Evolutionary conservation across 2,113 vertebrate species (phyloP).

Genomic region (Lasiurus borealis): DNA sequence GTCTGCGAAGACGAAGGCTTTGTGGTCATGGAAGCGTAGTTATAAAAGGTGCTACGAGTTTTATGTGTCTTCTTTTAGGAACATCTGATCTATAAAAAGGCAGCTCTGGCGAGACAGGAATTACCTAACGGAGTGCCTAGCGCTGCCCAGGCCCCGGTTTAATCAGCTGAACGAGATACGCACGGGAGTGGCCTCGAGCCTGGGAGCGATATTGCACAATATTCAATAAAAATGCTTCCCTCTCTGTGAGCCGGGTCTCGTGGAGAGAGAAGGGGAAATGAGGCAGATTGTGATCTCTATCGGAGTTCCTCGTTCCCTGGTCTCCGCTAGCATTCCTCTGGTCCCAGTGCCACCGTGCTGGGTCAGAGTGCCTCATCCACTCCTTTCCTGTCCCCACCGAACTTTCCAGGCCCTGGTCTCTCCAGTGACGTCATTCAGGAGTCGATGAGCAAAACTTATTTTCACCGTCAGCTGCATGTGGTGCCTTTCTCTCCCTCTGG

Average conservation of each 20-base stretch:
- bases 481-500: neutral
- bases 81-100: neutral
- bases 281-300: neutral
- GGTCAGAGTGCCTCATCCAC: neutral
- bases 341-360: neutral
- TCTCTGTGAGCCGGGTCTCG: neutral
- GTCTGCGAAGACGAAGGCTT: neutral
- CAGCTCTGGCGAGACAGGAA: neutral
- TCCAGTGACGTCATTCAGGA: neutral
- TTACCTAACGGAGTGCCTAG: neutral
- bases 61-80: neutral
- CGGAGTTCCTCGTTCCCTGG: neutral
- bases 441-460: slow-evolving; percentile 9
- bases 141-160: neutral
- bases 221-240: neutral
- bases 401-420: neutral
- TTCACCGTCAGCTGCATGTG: neutral
- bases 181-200: neutral
- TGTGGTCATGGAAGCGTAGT: neutral
- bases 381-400: neutral
- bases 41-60: neutral
- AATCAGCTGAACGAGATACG: neutral
- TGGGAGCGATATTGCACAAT: neutral
- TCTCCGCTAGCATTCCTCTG: neutral
- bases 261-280: neutral